A percentile compares a stretch with the other conserved stretches of the same genome.
Evolutionary conservation across 2,797 vertebrate species (phyloP).

Genomic region (Pseudomugil tenellus): DNA sequence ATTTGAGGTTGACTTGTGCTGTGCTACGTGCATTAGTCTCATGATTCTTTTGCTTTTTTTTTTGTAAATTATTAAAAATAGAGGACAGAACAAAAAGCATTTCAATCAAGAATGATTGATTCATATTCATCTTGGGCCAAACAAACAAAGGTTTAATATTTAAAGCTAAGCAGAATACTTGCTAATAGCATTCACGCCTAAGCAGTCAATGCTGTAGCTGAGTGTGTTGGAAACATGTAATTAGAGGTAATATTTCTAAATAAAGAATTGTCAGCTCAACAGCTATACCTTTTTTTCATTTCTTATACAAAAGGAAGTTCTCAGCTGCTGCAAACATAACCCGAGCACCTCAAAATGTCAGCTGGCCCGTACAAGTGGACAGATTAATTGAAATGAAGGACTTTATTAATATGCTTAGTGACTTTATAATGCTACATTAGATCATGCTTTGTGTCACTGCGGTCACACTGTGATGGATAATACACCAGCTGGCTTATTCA

Average conservation of each 20-base stretch:
- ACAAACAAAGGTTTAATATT: not conserved
- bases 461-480: conserved; percentile 24
- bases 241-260: conserved; percentile 43
- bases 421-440: conserved; percentile 29
- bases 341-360: conserved; percentile 20
- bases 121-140: not conserved
- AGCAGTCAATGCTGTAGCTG: conserved; percentile 13
- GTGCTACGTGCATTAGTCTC: not conserved
- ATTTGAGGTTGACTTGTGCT: conserved; percentile 23
- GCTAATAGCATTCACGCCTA: conserved; percentile 25
- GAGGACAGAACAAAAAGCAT: not conserved
- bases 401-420: conserved; percentile 46
- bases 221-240: conserved; percentile 31
- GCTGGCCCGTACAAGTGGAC: conserved; percentile 8
- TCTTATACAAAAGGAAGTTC: conserved; percentile 16
- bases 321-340: conserved; percentile 19
- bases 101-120: not conserved
- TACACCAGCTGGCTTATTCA: conserved; percentile 34
- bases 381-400: conserved; percentile 29
- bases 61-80: not conserved
- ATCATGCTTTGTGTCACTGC: conserved; percentile 18
- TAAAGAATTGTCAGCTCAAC: conserved; percentile 24
- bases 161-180: not conserved
- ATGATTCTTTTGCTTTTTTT: not conserved
- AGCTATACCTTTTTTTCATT: conserved; percentile 1